phyloP scores from a whole-genome alignment of 2,888 invertebrate species.

The Andrena camellia region DNA sequence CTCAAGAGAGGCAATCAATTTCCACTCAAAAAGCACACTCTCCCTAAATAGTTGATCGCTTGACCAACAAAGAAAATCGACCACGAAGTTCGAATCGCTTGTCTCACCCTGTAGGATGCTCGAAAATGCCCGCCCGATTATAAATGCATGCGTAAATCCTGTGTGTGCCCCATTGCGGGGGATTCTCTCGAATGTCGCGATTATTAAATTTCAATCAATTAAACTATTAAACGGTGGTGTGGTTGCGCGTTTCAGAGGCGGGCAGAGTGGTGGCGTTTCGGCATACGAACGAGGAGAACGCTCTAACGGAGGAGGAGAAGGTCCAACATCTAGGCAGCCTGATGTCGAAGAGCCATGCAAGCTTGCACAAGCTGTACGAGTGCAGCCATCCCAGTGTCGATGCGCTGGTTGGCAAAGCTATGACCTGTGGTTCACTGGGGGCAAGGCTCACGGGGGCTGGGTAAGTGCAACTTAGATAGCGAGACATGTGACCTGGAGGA shows the following conservation, averaged over 20 bases:
- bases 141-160: background rate
- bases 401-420: slow-evolving; percentile 91
- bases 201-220: slow-evolving; percentile 42
- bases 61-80: background rate
- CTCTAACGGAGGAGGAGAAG: slow-evolving; percentile 81
- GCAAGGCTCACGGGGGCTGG: slow-evolving; percentile 98
- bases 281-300: slow-evolving; percentile 76
- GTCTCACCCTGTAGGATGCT: background rate
- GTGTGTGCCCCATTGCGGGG: background rate
- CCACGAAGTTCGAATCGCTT: background rate
- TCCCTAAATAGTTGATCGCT: background rate
- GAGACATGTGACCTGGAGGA: background rate
- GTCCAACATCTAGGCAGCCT: slow-evolving; percentile 90
- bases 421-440: slow-evolving; percentile 90
- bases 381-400: slow-evolving; percentile 97
- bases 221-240: slow-evolving; percentile 30
- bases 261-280: slow-evolving; percentile 89
- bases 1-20: too few relatives aligned
- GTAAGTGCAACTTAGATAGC: slow-evolving; percentile 81
- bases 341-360: slow-evolving; percentile 96
- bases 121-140: background rate
- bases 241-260: slow-evolving; percentile 89
- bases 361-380: slow-evolving; percentile 94
- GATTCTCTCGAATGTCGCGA: background rate
- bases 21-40: too few relatives aligned